Conservation (phyloP, 2,797 vertebrate genomes). For the Sandelia bainsii region DNA sequence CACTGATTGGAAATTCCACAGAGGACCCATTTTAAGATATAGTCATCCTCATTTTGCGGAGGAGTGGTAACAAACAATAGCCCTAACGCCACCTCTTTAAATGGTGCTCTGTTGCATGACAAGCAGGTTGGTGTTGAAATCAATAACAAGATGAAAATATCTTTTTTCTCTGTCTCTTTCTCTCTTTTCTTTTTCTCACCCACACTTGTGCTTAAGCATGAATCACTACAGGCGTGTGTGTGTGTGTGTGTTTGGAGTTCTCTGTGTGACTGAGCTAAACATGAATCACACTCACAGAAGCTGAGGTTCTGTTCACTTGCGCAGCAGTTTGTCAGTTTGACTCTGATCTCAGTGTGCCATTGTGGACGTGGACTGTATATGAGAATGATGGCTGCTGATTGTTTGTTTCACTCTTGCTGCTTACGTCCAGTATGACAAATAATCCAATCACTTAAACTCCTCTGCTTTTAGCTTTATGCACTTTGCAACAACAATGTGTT, state of each 20-base stretch:
- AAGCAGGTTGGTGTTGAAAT: constrained; percentile 58
- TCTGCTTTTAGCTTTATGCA: not conserved
- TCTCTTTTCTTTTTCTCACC: constrained; percentile 42
- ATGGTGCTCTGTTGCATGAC: constrained; percentile 47
- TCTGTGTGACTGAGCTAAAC: constrained; percentile 42
- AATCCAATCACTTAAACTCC: not conserved
- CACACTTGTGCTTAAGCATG: constrained; percentile 57
- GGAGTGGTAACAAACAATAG: constrained; percentile 50
- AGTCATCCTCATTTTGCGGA: constrained; percentile 19
- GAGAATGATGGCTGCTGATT: not conserved
- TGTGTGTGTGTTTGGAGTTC: constrained; percentile 12
- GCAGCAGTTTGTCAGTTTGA: constrained; percentile 20
- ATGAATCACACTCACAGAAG: constrained; percentile 54
- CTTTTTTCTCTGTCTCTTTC: not conserved
- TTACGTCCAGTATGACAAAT: not conserved
- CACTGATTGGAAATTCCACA: constrained; percentile 28
- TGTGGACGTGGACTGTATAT: not conserved
- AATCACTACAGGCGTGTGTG: constrained; percentile 42
- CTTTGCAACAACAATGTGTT: not conserved
- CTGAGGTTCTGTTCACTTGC: constrained; percentile 15
- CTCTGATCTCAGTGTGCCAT: constrained; percentile 9
- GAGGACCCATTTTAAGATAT: constrained; percentile 42
- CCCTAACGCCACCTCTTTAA: constrained; percentile 42
- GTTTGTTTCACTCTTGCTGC: not conserved
- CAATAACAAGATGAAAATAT: constrained; percentile 57